These are phyloP conservation scores for Sciurus vulgaris DNA, from an alignment of 2,797 vertebrate genomes.

Conservation along the genomic window DNA sequence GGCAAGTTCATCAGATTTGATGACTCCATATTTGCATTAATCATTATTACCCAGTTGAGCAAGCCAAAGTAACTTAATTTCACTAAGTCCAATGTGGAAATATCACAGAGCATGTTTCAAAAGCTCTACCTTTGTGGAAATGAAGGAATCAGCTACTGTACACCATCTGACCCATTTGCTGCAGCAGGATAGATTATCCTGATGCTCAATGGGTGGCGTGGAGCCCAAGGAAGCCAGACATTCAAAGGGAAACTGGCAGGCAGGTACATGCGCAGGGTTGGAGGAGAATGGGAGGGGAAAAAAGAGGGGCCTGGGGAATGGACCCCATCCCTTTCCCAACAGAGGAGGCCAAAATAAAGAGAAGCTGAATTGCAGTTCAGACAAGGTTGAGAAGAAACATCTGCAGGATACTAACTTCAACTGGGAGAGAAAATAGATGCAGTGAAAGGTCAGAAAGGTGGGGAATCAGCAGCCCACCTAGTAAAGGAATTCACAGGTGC, in stretches of 20 bases:
- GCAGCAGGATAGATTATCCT: constrained; percentile 84
- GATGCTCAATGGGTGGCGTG: constrained; percentile 76
- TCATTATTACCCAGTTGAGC: constrained; percentile 78
- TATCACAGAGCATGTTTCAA: constrained; percentile 70
- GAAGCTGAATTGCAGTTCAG: constrained; percentile 70
- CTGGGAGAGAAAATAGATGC: constrained; percentile 47
- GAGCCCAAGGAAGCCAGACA: constrained; percentile 82
- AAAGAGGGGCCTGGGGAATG: constrained; percentile 78
- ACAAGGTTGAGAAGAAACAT: constrained; percentile 29
- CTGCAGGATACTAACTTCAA: background rate
- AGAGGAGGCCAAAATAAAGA: constrained; percentile 76
- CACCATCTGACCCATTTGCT: constrained; percentile 82
- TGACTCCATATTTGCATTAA: constrained; percentile 85
- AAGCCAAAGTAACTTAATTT: constrained; percentile 84
- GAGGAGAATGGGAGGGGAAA: constrained; percentile 83
- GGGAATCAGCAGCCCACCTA: constrained; percentile 12
- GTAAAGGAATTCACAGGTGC: background rate
- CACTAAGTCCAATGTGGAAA: constrained; percentile 77
- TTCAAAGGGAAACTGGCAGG: constrained; percentile 82
- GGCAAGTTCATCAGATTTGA: constrained; percentile 78
- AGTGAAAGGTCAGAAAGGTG: constrained; percentile 19
- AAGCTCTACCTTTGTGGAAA: constrained; percentile 78
- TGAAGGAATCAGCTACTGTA: constrained; percentile 76
- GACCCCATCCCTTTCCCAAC: constrained; percentile 82
- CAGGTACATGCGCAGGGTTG: constrained; percentile 81